phyloP scores from a whole-genome alignment of 2,113 vertebrate species.

The Trichechus manatus region DNA sequence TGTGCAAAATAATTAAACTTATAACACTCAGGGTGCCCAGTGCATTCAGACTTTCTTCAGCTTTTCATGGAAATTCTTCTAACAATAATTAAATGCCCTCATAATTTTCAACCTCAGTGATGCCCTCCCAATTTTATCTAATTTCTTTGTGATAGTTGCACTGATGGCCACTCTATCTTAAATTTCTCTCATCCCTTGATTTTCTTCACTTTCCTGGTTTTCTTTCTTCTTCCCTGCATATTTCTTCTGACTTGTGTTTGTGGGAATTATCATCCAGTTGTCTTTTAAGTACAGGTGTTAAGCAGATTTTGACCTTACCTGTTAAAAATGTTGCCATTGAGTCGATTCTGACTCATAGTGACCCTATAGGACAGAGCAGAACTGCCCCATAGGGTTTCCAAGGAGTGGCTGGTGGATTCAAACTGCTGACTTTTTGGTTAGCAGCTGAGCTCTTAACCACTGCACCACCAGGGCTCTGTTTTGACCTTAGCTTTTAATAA shows the following conservation, averaged over 20 bases:
- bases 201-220: not conserved
- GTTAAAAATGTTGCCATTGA: too few species aligned
- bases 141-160: not conserved
- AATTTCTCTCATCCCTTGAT: not conserved
- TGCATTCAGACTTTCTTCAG: not conserved
- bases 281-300: not conserved
- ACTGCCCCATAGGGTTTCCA: too few species aligned
- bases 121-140: not conserved
- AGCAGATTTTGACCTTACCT: not conserved
- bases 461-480: too few species aligned
- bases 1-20: not conserved
- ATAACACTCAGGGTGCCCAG: rapidly evolving
- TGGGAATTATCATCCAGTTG: not conserved
- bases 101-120: not conserved
- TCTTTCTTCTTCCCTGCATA: not conserved
- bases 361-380: too few species aligned
- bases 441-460: too few species aligned
- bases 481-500: not conserved
- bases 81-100: not conserved
- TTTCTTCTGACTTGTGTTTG: not conserved
- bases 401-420: too few species aligned
- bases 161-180: not conserved
- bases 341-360: too few species aligned
- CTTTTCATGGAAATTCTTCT: not conserved
- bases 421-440: too few species aligned